Conservation (phyloP, 2,113 vertebrate species). For the Cyanocitta stelleri region DNA sequence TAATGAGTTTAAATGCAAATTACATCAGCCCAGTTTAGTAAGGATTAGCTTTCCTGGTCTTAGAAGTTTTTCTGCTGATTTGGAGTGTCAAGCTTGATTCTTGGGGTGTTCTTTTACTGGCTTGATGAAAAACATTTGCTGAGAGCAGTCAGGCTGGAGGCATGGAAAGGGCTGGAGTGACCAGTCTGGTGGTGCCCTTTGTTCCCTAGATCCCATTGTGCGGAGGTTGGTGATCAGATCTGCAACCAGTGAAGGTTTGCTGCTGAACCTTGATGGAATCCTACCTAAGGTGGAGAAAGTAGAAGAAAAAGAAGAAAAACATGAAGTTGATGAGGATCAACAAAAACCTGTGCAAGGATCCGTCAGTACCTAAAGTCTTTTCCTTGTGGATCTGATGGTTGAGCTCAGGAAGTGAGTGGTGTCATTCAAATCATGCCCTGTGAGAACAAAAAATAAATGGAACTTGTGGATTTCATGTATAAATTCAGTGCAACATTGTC, state of each 20-base stretch:
- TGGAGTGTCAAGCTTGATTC: not conserved
- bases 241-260: slow-evolving; percentile 83
- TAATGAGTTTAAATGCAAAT: not conserved
- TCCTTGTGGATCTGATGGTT: not conserved
- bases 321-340: not conserved
- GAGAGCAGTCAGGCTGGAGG: not conserved
- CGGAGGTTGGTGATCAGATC: slow-evolving; percentile 74
- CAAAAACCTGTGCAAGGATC: not conserved
- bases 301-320: not conserved
- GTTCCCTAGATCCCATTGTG: slow-evolving; percentile 80
- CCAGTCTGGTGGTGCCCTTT: not conserved
- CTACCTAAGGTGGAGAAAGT: slow-evolving; percentile 55
- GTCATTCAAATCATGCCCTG: not conserved
- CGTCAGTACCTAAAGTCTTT: not conserved
- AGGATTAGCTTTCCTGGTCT: not conserved
- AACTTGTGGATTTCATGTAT: not conserved
- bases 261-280: slow-evolving; percentile 70
- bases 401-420: not conserved
- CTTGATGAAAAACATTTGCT: not conserved
- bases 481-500: not conserved
- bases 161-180: not conserved
- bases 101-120: not conserved
- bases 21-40: not conserved
- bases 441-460: not conserved
- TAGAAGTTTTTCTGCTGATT: not conserved